Conservation (phyloP, 2,113 vertebrate species). For the Mirza zaza region DNA sequence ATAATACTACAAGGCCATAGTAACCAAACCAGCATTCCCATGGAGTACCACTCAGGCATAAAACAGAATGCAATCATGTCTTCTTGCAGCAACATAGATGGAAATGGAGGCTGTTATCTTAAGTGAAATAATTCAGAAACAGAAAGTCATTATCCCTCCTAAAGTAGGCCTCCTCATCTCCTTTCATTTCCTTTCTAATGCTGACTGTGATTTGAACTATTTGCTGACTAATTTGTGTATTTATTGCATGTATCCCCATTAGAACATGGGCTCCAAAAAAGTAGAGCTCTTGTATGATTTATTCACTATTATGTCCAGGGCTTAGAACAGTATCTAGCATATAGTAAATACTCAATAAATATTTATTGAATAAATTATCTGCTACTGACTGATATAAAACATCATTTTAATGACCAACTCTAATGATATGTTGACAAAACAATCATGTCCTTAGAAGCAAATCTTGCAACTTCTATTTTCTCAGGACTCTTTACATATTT, state of each 20-base stretch:
- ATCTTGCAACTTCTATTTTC: neutral
- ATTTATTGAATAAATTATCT: neutral
- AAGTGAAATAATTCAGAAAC: too few species aligned
- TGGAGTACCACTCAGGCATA: too few species aligned
- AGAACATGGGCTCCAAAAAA: neutral
- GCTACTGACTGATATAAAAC: neutral
- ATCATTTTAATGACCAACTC: neutral
- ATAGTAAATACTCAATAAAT: neutral
- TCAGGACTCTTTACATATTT: neutral
- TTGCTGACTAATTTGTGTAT: neutral
- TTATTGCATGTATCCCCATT: neutral
- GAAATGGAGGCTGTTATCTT: too few species aligned
- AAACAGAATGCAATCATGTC: too few species aligned
- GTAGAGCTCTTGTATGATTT: neutral
- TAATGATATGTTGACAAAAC: neutral
- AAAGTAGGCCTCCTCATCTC: neutral
- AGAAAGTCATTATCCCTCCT: neutral
- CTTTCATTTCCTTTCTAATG: neutral
- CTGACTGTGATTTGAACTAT: neutral
- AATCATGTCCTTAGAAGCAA: neutral
- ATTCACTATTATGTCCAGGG: neutral
- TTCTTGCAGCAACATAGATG: too few species aligned
- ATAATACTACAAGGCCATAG: too few species aligned
- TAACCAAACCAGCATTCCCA: too few species aligned
- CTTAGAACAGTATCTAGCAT: neutral